Evolutionary conservation across 1,140 invertebrate genomes (phyloP).

Genomic region (Hermetia illucens): DNA sequence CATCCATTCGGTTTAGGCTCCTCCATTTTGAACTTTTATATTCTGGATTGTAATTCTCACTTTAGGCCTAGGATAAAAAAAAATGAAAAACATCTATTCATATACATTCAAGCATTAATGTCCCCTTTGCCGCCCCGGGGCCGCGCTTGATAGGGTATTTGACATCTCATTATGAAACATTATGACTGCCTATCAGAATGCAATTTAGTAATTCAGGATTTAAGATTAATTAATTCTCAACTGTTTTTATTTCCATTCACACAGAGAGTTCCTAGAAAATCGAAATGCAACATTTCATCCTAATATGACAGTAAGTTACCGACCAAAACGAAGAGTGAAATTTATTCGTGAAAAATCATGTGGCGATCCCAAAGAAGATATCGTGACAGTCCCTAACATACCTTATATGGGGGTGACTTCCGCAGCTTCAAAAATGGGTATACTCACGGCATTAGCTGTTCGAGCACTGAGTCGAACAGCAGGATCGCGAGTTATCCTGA

Average conservation of each 20-base stretch:
- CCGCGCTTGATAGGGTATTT: no score
- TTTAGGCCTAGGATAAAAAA: no score
- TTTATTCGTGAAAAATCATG: conserved; percentile 55
- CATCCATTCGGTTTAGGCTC: no score
- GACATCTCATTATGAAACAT: no score
- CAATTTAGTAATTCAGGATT: no score
- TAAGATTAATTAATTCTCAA: neutral
- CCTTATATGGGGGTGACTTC: conserved; percentile 46
- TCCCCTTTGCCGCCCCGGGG: no score
- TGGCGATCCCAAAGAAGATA: conserved; percentile 45
- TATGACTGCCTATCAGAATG: no score
- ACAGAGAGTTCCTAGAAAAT: conserved; percentile 53
- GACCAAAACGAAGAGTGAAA: conserved; percentile 46
- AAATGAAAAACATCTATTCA: no score
- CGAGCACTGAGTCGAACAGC: conserved; percentile 43
- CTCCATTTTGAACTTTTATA: no score
- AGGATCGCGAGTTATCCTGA: conserved; percentile 51
- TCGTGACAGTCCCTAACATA: conserved; percentile 58
- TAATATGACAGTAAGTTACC: conserved; percentile 64
- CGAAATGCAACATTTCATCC: conserved; percentile 49
- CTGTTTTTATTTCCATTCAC: conserved; percentile 6
- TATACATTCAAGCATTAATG: no score
- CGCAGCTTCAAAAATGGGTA: conserved; percentile 15
- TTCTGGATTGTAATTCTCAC: no score
- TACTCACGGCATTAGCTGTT: conserved; percentile 35